Evolutionary conservation across 2,888 invertebrate species (phyloP).

Genomic region (Caenorhabditis sp.): DNA sequence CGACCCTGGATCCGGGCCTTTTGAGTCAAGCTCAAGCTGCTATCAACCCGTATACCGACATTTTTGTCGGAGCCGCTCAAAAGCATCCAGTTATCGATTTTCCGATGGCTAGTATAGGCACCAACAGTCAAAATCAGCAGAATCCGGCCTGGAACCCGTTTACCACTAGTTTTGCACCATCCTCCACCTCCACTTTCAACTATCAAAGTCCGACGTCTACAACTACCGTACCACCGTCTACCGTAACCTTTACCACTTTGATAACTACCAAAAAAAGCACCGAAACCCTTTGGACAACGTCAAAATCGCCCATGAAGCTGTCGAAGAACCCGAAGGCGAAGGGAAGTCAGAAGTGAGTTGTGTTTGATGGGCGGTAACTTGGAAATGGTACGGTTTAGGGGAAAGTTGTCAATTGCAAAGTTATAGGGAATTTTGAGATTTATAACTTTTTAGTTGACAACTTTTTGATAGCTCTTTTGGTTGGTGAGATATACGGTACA

Average conservation of each 20-base stretch:
- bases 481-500: neutral
- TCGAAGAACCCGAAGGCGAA: conserved; percentile 57
- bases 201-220: conserved; percentile 36
- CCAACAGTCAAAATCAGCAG: too few species aligned
- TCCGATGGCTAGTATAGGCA: conserved; percentile 40
- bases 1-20: conserved; percentile 50
- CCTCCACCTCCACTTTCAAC: neutral
- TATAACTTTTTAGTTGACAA: neutral
- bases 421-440: neutral
- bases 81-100: conserved; percentile 34
- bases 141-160: too few species aligned
- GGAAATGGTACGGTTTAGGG: neutral
- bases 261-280: conserved; percentile 36
- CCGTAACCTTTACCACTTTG: conserved; percentile 1
- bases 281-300: conserved; percentile 58
- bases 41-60: conserved; percentile 56
- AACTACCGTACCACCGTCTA: conserved; percentile 7
- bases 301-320: conserved; percentile 49
- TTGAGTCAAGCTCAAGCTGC: conserved; percentile 38
- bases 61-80: conserved; percentile 29
- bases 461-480: neutral
- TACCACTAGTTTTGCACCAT: too few species aligned
- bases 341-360: conserved; percentile 37
- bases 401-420: neutral
- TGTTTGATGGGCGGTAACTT: neutral